A percentile compares a stretch with the other conserved stretches of the same genome.
Evolutionary conservation across 1,140 invertebrate species (phyloP).

Genomic region (Leptoteleia sp.): DNA sequence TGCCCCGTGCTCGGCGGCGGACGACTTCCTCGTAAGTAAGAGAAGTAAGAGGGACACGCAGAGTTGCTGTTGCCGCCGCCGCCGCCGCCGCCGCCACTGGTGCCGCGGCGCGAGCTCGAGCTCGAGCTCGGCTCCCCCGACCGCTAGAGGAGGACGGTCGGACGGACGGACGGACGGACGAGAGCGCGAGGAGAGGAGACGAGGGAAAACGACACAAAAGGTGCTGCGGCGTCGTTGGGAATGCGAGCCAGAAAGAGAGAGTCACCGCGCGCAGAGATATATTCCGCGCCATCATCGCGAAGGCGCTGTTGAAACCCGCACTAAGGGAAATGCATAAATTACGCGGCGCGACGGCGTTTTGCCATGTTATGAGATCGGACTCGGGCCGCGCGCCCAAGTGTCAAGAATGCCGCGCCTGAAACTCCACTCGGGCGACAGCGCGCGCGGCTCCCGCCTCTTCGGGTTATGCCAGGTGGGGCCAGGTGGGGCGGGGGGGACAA

Average conservation of each 20-base stretch:
- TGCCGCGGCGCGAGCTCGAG: not conserved
- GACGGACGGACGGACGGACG: constrained; percentile 2
- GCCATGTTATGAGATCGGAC: constrained; percentile 63
- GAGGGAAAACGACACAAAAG: constrained; percentile 43
- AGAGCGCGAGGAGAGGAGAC: constrained; percentile 1
- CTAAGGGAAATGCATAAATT: constrained; percentile 74
- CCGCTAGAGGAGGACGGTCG: constrained; percentile 9
- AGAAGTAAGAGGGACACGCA: constrained; percentile 40
- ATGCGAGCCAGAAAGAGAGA: constrained; percentile 45
- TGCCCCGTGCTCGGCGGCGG: constrained; percentile 52
- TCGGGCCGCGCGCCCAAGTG: constrained; percentile 9
- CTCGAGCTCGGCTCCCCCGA: no score
- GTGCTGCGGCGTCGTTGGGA: constrained; percentile 4
- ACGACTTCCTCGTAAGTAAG: constrained; percentile 64
- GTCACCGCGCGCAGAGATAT: constrained; percentile 32
- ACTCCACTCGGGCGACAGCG: constrained; percentile 25
- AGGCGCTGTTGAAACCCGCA: constrained; percentile 68
- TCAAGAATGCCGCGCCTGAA: constrained; percentile 41
- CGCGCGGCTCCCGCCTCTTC: no score
- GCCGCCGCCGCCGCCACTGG: constrained; percentile 33
- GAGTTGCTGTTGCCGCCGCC: constrained; percentile 24
- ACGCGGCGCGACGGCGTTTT: constrained; percentile 36
- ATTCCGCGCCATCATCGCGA: constrained; percentile 61
- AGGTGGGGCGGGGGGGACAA: constrained; percentile 23
- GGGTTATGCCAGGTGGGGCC: no score